Conservation (phyloP, 2,797 vertebrate genomes). For the Anableps anableps region DNA sequence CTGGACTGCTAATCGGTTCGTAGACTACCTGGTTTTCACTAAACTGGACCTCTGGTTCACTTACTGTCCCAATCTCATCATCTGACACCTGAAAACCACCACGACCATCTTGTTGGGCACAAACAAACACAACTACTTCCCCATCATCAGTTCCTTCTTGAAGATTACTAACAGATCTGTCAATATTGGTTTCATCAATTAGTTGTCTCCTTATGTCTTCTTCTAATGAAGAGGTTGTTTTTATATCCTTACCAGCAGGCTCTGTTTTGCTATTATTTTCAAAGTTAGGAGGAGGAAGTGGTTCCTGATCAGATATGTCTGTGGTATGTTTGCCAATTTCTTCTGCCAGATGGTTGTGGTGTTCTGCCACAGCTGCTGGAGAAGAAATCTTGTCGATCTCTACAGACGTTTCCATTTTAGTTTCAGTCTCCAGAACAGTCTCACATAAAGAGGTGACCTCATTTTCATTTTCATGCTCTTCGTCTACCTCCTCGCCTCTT, state of each 20-base stretch:
- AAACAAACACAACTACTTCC: constrained; percentile 56
- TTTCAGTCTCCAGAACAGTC: constrained; percentile 23
- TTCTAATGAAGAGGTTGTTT: constrained; percentile 31
- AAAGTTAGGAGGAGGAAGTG: constrained; percentile 13
- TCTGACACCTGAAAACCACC: constrained; percentile 44
- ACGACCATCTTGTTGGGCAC: constrained; percentile 40
- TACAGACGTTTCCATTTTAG: constrained; percentile 25
- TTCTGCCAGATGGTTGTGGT: constrained; percentile 21
- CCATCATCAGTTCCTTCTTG: constrained; percentile 37
- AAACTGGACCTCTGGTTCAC: constrained; percentile 39
- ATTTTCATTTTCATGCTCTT: constrained; percentile 21
- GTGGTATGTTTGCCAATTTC: constrained; percentile 14
- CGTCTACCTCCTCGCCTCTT: constrained; percentile 6
- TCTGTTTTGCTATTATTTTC: constrained; percentile 29
- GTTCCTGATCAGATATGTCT: constrained; percentile 14
- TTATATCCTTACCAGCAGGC: constrained; percentile 24
- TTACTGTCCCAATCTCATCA: constrained; percentile 44
- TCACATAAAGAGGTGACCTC: constrained; percentile 11
- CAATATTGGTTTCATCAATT: constrained; percentile 44
- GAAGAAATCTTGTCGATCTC: constrained; percentile 23
- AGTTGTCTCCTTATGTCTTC: constrained; percentile 26
- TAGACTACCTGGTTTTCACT: constrained; percentile 70
- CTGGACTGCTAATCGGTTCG: constrained; percentile 78
- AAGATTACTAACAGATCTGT: constrained; percentile 10
- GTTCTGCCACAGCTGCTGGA: constrained; percentile 15